Percentiles rank a stretch among this genome's conserved stretches.
These are phyloP conservation scores for Drosophila azteca DNA, from an alignment of 1,140 invertebrate species.

Conservation along the genomic window DNA sequence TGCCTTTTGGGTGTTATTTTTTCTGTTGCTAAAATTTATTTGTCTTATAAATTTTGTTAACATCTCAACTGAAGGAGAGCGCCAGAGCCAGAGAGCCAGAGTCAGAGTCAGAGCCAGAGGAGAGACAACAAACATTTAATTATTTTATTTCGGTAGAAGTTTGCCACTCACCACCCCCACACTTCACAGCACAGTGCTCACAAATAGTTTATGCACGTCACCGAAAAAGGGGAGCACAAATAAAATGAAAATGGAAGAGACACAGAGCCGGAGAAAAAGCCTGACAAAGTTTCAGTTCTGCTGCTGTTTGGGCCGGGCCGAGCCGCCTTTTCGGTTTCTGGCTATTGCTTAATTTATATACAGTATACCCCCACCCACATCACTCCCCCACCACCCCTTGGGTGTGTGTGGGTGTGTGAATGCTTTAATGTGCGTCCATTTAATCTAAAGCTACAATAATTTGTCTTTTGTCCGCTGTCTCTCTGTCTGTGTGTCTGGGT, in stretches of 20 bases:
- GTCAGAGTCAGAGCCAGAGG: background rate
- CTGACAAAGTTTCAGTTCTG: conserved; percentile 42
- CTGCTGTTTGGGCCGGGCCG: conserved; percentile 17
- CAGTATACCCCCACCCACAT: background rate
- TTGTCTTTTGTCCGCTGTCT: conserved; percentile 32
- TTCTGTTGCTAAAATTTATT: conserved; percentile 52
- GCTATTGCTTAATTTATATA: conserved; percentile 49
- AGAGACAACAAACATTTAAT: conserved; percentile 44
- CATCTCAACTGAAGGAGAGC: conserved; percentile 45
- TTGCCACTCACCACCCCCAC: background rate
- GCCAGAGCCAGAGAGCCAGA: background rate
- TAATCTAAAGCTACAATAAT: conserved; percentile 60
- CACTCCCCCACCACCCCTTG: background rate
- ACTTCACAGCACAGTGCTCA: conserved; percentile 16
- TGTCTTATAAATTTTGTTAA: conserved; percentile 62
- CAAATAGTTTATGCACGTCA: conserved; percentile 57
- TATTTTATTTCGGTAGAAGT: conserved; percentile 49
- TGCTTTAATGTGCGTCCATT: conserved; percentile 55
- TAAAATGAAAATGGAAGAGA: conserved; percentile 21
- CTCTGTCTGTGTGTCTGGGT: background rate
- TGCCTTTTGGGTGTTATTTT: conserved; percentile 28
- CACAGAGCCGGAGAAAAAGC: conserved; percentile 15
- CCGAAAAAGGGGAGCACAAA: conserved; percentile 18
- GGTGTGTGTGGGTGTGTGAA: background rate
- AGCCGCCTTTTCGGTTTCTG: conserved; percentile 36